These are phyloP conservation scores for Echinops telfairi DNA, from an alignment of 2,113 vertebrate genomes.

Conservation along the genomic window DNA sequence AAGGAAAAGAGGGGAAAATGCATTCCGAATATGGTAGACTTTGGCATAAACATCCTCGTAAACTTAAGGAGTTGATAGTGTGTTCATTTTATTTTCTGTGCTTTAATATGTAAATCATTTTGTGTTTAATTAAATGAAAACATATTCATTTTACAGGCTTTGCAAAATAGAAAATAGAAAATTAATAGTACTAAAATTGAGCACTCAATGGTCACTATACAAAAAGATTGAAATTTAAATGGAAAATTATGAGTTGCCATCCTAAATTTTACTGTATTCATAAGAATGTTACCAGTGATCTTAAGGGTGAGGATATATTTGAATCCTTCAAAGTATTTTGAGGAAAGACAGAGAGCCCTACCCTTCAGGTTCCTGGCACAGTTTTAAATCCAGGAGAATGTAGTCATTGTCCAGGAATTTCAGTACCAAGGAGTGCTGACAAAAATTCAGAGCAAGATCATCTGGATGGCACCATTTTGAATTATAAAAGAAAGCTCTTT, in stretches of 20 bases:
- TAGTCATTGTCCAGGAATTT: background rate
- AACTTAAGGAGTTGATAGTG: background rate
- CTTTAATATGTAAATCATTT: constrained; percentile 8
- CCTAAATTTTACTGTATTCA: background rate
- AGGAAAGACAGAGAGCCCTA: background rate
- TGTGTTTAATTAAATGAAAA: background rate
- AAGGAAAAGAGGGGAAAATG: background rate
- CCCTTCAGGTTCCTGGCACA: background rate
- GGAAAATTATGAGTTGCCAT: background rate
- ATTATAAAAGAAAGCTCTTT: background rate
- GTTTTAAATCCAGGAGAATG: background rate
- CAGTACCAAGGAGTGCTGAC: background rate
- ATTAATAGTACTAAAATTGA: background rate
- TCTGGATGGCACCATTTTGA: background rate
- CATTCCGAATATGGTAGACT: background rate
- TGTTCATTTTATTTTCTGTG: background rate
- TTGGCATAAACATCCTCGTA: background rate
- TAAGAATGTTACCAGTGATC: background rate
- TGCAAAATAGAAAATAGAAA: background rate
- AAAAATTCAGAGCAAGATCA: background rate
- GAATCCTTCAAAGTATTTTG: background rate
- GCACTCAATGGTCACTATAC: background rate
- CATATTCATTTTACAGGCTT: background rate
- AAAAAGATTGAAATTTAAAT: background rate
- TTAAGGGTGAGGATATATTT: background rate